These are phyloP conservation scores for Rostratula benghalensis DNA, from an alignment of 2,113 vertebrate species.

Conservation along the genomic window DNA sequence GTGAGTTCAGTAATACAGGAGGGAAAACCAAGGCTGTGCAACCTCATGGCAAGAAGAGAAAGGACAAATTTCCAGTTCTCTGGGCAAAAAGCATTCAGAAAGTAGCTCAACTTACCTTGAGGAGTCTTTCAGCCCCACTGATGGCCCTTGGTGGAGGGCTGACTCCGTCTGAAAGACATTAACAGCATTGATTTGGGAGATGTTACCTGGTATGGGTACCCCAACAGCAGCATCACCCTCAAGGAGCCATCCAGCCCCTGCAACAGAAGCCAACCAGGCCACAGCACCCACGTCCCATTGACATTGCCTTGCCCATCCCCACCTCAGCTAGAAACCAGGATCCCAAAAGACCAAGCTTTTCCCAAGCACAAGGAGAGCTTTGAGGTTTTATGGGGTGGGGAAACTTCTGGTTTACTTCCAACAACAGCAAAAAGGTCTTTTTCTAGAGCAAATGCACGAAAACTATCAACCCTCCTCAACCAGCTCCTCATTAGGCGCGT, in stretches of 20 bases:
- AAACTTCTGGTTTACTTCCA: neutral
- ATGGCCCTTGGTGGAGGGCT: neutral
- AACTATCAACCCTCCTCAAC: neutral
- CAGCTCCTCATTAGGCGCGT: accelerated
- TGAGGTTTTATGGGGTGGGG: neutral
- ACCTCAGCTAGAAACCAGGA: neutral
- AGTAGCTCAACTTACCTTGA: neutral
- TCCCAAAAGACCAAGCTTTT: neutral
- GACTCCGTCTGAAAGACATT: neutral
- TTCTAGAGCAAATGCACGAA: neutral
- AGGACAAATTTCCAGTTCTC: neutral
- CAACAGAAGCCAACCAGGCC: neutral
- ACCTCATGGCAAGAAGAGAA: neutral
- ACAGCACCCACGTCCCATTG: neutral
- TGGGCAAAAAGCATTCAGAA: neutral
- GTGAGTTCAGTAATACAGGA: neutral
- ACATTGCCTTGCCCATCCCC: neutral
- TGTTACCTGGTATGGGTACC: neutral
- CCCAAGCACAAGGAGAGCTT: neutral
- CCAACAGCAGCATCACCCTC: neutral
- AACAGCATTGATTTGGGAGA: neutral
- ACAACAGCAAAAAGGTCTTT: neutral
- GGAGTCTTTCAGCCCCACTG: neutral
- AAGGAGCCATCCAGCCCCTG: neutral
- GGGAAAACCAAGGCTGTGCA: neutral